phyloP scores from a whole-genome alignment of 2,888 invertebrate genomes.

The Ochropacha duplaris region DNA sequence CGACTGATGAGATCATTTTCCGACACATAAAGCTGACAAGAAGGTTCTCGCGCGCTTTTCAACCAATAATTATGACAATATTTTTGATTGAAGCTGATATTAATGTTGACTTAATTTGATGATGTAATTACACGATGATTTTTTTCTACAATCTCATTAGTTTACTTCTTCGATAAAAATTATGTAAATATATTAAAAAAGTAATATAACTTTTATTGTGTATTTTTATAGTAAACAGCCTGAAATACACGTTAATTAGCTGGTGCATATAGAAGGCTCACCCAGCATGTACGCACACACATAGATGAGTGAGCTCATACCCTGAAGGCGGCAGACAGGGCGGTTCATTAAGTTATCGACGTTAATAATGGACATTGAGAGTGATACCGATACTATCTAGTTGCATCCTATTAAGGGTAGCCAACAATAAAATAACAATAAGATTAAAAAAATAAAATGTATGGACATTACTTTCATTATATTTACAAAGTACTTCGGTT shows the following conservation, averaged over 20 bases:
- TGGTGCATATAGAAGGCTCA: not conserved
- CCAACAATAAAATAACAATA: not conserved
- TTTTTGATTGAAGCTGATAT: too few species aligned
- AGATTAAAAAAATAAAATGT: not conserved
- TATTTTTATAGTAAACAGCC: not conserved
- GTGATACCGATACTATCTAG: not conserved
- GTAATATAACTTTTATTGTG: not conserved
- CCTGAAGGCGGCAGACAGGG: constrained; percentile 23
- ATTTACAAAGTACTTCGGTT: too few species aligned
- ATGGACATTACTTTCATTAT: not conserved
- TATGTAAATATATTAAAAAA: too few species aligned
- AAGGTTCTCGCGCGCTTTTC: not conserved
- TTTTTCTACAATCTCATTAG: too few species aligned
- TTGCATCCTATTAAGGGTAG: not conserved
- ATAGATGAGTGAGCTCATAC: constrained; percentile 8
- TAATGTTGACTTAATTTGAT: too few species aligned
- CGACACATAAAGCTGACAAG: constrained; percentile 10
- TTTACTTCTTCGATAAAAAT: too few species aligned
- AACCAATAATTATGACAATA: too few species aligned
- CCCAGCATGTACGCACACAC: constrained; percentile 4
- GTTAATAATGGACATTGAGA: constrained; percentile 17
- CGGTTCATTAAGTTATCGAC: constrained; percentile 40
- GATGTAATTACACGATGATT: too few species aligned
- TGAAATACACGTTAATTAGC: not conserved
- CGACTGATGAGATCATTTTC: constrained; percentile 58